These are phyloP conservation scores for Zosterops lateralis DNA, from an alignment of 2,113 vertebrate species.

Conservation along the genomic window DNA sequence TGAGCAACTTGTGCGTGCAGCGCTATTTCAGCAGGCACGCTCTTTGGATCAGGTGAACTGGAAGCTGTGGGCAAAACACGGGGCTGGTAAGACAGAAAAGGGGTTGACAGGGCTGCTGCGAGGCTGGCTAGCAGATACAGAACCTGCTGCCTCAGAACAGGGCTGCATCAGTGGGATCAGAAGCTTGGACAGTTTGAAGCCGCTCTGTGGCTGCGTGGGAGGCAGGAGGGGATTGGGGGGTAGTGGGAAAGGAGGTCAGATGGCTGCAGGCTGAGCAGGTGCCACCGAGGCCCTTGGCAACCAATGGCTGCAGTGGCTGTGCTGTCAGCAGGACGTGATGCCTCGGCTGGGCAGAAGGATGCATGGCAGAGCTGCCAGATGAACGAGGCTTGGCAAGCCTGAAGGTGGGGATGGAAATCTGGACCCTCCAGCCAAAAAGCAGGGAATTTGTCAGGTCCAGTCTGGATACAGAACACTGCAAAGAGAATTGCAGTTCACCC, in stretches of 20 bases:
- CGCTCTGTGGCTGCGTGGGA: neutral
- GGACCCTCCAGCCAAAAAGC: neutral
- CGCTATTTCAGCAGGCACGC: neutral
- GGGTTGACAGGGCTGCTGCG: neutral
- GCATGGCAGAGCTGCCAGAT: neutral
- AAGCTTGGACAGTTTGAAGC: neutral
- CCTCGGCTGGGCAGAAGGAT: neutral
- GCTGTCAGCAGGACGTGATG: neutral
- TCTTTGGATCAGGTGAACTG: neutral
- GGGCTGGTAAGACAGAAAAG: neutral
- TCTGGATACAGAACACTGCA: neutral
- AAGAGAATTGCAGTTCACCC: neutral
- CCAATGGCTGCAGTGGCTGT: neutral
- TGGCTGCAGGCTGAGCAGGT: constrained; percentile 37
- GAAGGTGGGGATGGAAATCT: neutral
- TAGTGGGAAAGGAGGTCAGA: constrained; percentile 15
- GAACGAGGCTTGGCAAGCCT: constrained; percentile 18
- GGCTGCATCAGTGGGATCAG: neutral
- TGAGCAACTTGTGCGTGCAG: neutral
- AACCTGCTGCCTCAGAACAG: neutral
- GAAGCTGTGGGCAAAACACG: neutral
- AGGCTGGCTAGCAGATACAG: neutral
- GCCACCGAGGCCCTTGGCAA: neutral
- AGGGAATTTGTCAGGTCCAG: neutral
- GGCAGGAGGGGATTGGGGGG: neutral